Percentiles rank a stretch among this genome's conserved stretches.
These are phyloP conservation scores for Lottia gigantea DNA, from an alignment of 2,888 invertebrate genomes.

Conservation along the genomic window DNA sequence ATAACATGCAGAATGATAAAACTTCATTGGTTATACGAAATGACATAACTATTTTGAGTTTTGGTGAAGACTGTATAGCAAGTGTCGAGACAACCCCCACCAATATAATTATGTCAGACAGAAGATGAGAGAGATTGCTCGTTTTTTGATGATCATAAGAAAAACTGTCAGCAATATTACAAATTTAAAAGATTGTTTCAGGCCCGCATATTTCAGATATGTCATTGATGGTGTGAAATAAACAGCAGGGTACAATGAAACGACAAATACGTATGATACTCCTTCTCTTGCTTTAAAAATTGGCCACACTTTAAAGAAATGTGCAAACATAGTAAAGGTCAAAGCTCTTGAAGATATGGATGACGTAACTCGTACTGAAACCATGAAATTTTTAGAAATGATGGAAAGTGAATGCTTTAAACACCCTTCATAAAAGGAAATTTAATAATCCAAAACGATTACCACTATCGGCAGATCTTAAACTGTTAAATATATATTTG, in stretches of 20 bases:
- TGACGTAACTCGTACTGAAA: neutral
- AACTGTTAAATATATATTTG: neutral
- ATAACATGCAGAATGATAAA: conserved; percentile 1
- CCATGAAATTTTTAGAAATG: neutral
- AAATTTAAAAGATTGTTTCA: conserved; percentile 4
- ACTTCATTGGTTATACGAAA: neutral
- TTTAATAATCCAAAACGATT: conserved; percentile 4
- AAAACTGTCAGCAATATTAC: conserved; percentile 9
- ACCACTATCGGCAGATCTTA: neutral
- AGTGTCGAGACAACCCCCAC: neutral
- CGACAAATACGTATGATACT: too few species aligned
- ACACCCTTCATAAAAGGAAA: conserved; percentile 1
- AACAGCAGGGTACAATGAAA: too few species aligned
- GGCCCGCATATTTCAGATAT: neutral
- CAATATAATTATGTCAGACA: neutral
- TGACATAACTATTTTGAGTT: conserved; percentile 3
- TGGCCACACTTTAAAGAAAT: neutral
- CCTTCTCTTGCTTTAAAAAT: too few species aligned
- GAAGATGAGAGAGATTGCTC: conserved; percentile 7
- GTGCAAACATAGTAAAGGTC: neutral
- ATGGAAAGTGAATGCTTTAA: conserved; percentile 2
- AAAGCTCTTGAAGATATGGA: conserved; percentile 8
- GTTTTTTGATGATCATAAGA: conserved; percentile 5
- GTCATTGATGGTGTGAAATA: too few species aligned
- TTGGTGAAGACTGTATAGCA: conserved; percentile 6